Evolutionary conservation across 2,113 vertebrate genomes (phyloP).

Genomic region (Paralichthys olivaceus): DNA sequence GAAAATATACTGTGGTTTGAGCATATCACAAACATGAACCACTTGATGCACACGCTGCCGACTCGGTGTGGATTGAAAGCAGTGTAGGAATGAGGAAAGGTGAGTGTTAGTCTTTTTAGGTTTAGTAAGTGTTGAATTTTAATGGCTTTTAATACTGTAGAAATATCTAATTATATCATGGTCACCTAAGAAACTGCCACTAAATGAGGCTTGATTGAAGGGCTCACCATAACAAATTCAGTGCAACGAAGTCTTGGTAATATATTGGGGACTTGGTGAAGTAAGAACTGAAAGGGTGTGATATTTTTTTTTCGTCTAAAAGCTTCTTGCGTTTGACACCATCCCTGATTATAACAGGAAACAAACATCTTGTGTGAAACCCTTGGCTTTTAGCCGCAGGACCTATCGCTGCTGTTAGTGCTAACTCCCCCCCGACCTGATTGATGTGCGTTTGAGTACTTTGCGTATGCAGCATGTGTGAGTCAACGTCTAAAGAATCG

Average conservation of each 20-base stretch:
- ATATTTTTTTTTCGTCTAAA: not conserved
- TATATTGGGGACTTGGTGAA: conserved; percentile 3
- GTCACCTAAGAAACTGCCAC: conserved; percentile 20
- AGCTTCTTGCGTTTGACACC: conserved; percentile 12
- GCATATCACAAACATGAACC: conserved; percentile 18
- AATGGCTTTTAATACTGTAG: conserved; percentile 61
- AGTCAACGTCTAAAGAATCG: conserved; percentile 48
- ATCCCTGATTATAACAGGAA: not conserved
- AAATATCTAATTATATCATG: conserved; percentile 15
- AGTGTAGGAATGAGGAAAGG: conserved; percentile 9
- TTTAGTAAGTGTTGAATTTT: conserved; percentile 53
- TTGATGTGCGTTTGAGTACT: conserved; percentile 49
- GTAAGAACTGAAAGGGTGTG: not conserved
- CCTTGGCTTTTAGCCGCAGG: conserved; percentile 36
- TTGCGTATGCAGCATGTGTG: conserved; percentile 52
- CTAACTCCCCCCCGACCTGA: conserved; percentile 21
- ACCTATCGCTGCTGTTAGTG: conserved; percentile 63
- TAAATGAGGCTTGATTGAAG: conserved; percentile 39
- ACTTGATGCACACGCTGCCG: conserved; percentile 4
- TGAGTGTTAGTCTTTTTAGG: conserved; percentile 31
- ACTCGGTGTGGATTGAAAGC: conserved; percentile 19
- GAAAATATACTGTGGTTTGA: conserved; percentile 30
- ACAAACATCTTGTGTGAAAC: conserved; percentile 25
- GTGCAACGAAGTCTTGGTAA: conserved; percentile 3
- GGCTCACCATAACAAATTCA: conserved; percentile 13